Percentiles rank a stretch among this genome's conserved stretches.
Conservation (phyloP, 2,888 invertebrate genomes). For the Pachymerium ferrugineum region DNA sequence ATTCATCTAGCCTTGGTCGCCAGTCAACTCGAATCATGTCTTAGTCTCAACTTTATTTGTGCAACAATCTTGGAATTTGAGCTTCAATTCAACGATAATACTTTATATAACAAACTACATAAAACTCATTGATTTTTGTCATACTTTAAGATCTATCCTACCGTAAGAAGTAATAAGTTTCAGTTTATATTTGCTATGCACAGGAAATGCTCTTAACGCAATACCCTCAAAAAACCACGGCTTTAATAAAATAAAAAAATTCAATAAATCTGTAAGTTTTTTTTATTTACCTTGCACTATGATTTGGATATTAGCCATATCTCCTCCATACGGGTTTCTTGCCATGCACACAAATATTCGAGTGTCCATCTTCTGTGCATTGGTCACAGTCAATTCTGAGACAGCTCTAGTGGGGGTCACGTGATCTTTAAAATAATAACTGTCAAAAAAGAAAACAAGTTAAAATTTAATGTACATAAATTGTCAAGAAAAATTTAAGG, state of each 20-base stretch:
- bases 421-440: constrained; percentile 33
- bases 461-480: not conserved
- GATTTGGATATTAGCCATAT: constrained; percentile 32
- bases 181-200: too few relatives aligned
- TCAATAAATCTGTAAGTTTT: not conserved
- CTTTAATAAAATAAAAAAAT: not conserved
- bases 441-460: constrained; percentile 8
- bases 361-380: constrained; percentile 33
- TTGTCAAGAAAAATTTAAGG: not conserved
- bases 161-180: too few relatives aligned
- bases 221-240: too few relatives aligned
- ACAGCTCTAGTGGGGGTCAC: constrained; percentile 31
- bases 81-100: not conserved
- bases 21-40: constrained; percentile 15
- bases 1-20: constrained; percentile 18
- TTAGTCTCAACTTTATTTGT: constrained; percentile 14
- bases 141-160: too few relatives aligned
- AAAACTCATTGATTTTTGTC: too few relatives aligned
- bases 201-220: too few relatives aligned
- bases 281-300: constrained; percentile 32
- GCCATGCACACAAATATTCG: constrained; percentile 32
- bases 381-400: constrained; percentile 33
- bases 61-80: not conserved
- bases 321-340: constrained; percentile 31
- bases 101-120: too few relatives aligned